These are phyloP conservation scores for Procapra przewalskii DNA, from an alignment of 2,113 vertebrate species.

Conservation along the genomic window DNA sequence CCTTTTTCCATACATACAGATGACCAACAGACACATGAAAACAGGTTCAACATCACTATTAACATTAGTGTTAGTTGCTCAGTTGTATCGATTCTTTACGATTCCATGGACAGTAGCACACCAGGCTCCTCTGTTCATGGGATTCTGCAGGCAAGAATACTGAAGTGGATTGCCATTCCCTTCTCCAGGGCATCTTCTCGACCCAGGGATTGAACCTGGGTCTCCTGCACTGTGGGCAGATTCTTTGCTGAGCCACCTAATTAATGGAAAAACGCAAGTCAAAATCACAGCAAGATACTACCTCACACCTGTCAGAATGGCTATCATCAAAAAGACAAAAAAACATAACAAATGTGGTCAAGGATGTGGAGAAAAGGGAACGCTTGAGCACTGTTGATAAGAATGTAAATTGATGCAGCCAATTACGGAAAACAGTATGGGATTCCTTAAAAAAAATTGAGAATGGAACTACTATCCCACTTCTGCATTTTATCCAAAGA, in stretches of 20 bases:
- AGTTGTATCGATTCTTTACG: rapidly evolving
- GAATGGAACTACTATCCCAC: not conserved
- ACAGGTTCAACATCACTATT: not conserved
- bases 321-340: not conserved
- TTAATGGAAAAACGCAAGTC: not conserved
- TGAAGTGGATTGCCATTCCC: not conserved
- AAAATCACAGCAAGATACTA: no score
- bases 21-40: not conserved
- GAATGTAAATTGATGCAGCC: not conserved
- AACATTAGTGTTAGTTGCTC: not conserved
- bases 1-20: not conserved
- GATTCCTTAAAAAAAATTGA: not conserved
- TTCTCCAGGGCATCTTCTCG: not conserved
- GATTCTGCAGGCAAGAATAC: not conserved
- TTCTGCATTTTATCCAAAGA: not conserved
- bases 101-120: not conserved
- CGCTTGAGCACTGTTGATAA: not conserved
- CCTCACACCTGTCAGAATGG: not conserved
- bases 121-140: not conserved
- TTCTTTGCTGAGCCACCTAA: not conserved
- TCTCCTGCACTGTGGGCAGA: not conserved
- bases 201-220: not conserved
- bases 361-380: not conserved
- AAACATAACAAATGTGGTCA: not conserved
- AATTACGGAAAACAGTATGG: not conserved